Evolutionary conservation across 2,113 vertebrate species (phyloP).

Genomic region (Apteryx mantelli): DNA sequence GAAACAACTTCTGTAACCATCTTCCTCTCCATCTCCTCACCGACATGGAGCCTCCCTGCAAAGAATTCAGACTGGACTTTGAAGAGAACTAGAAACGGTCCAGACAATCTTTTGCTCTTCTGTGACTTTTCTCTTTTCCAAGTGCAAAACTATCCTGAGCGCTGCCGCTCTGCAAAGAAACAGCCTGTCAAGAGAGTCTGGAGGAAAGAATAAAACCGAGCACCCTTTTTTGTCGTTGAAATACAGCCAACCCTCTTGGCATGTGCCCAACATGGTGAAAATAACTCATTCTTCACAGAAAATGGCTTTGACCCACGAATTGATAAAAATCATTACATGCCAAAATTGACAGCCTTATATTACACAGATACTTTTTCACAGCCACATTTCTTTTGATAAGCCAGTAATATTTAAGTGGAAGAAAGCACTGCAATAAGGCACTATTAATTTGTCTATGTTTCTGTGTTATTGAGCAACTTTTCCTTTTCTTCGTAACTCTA

Average conservation of each 20-base stretch:
- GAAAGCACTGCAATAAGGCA: neutral
- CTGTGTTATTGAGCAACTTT: neutral
- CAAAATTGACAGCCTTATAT: neutral
- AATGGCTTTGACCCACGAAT: neutral
- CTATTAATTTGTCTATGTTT: neutral
- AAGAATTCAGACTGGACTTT: neutral
- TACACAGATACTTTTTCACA: accelerated
- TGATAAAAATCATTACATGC: neutral
- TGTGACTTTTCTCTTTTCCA: neutral
- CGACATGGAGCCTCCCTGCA: neutral
- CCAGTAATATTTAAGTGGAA: neutral
- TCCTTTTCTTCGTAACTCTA: neutral
- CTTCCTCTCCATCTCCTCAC: neutral
- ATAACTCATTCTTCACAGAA: neutral
- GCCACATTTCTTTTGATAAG: neutral
- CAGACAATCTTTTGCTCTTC: neutral
- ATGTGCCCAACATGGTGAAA: accelerated
- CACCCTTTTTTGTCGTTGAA: accelerated
- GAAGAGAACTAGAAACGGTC: neutral
- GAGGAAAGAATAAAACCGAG: neutral
- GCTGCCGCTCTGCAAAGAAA: neutral
- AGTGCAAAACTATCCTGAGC: neutral
- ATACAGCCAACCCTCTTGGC: neutral
- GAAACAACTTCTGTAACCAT: neutral
- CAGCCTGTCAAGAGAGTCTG: neutral